These are phyloP conservation scores for Mastigias papua DNA, from an alignment of 30 jellyfish, hydroid and myxozoan species.

Conservation along the genomic window DNA sequence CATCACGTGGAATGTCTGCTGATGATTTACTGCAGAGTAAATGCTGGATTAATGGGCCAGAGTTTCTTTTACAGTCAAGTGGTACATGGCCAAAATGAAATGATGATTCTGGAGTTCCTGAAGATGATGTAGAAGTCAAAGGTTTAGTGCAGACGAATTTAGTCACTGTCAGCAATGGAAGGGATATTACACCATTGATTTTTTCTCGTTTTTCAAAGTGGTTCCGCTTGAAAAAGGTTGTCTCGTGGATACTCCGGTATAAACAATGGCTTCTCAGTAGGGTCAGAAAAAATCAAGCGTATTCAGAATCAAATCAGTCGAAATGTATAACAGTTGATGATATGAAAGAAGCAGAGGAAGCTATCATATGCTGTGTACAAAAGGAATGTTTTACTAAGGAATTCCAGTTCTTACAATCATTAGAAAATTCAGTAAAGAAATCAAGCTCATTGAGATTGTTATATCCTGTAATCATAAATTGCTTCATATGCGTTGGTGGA, in stretches of 20 bases:
- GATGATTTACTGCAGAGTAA: slow-evolving; percentile 24
- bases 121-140: background rate
- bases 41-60: slow-evolving; percentile 71
- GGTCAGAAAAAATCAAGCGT: background rate
- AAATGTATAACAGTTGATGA: slow-evolving; percentile 47
- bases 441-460: slow-evolving; percentile 33
- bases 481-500: slow-evolving; percentile 49
- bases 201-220: slow-evolving; percentile 13
- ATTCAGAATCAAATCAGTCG: background rate
- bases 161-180: background rate
- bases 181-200: background rate
- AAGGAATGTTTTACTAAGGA: slow-evolving; percentile 38
- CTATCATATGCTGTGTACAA: slow-evolving; percentile 43
- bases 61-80: slow-evolving; percentile 25
- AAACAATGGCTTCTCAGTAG: slow-evolving; percentile 34
- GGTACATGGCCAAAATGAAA: slow-evolving; percentile 42
- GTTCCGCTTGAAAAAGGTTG: slow-evolving; percentile 34
- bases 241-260: slow-evolving; percentile 67
- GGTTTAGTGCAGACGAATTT: background rate
- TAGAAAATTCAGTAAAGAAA: background rate
- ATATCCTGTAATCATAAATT: slow-evolving; percentile 3
- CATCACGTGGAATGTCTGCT: slow-evolving; percentile 50
- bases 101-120: background rate
- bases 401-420: background rate
- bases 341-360: slow-evolving; percentile 39